These are phyloP conservation scores for Dyspetes luteomarginatus DNA, from an alignment of 2,888 invertebrate species.

Conservation along the genomic window DNA sequence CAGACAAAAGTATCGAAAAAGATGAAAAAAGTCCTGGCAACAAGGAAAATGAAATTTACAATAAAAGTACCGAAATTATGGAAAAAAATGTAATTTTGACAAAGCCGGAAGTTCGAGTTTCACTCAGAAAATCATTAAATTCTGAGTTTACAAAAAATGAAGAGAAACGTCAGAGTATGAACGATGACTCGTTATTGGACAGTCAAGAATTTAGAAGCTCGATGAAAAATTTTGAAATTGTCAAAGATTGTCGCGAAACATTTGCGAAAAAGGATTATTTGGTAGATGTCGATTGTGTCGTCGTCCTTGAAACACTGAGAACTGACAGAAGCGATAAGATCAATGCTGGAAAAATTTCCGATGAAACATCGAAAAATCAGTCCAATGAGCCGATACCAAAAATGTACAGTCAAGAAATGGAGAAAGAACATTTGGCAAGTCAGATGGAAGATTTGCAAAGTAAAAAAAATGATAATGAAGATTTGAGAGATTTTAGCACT, in stretches of 20 bases:
- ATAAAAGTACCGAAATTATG: slow-evolving; percentile 19
- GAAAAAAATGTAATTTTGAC: neutral
- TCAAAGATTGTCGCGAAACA: slow-evolving; percentile 5
- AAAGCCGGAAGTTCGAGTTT: neutral
- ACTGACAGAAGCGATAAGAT: slow-evolving; percentile 21
- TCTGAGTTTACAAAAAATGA: neutral
- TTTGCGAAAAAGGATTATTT: slow-evolving; percentile 21
- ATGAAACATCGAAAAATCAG: slow-evolving; percentile 3
- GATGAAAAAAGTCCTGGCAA: slow-evolving; percentile 60
- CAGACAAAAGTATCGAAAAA: slow-evolving; percentile 46
- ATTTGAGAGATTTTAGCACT: neutral
- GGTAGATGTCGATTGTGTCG: slow-evolving; percentile 49
- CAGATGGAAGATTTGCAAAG: neutral
- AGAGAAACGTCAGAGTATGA: slow-evolving; percentile 31
- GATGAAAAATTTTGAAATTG: neutral
- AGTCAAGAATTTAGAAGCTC: neutral
- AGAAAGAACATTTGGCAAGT: neutral
- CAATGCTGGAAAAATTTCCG: neutral
- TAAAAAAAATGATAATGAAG: neutral
- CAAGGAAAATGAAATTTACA: slow-evolving; percentile 66
- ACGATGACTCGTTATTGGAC: slow-evolving; percentile 5
- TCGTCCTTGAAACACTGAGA: slow-evolving; percentile 53
- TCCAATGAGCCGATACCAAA: neutral
- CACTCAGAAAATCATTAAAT: slow-evolving; percentile 40
- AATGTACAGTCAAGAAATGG: neutral